phyloP scores from a whole-genome alignment of 2,888 invertebrate genomes.

The Macrosoma leucophasiata region DNA sequence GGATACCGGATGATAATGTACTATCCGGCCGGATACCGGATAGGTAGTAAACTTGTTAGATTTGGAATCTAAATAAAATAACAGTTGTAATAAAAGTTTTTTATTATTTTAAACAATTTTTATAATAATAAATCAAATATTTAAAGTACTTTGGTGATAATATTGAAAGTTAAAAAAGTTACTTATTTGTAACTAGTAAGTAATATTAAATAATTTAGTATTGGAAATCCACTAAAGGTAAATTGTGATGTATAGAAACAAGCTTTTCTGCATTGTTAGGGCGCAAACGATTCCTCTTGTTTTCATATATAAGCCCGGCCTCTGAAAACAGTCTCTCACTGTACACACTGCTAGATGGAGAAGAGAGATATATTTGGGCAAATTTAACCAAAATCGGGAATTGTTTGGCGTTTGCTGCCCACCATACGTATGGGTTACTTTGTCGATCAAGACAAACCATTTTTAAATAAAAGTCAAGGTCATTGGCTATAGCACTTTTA shows the following conservation, averaged over 20 bases:
- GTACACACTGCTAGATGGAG: conserved; percentile 19
- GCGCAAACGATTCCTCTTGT: conserved; percentile 19
- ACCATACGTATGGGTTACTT: conserved; percentile 3
- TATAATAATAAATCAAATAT: too few relatives aligned
- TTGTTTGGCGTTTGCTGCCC: conserved; percentile 5
- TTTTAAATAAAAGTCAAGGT: conserved; percentile 25
- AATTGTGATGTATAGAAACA: conserved; percentile 13
- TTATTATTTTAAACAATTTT: too few relatives aligned
- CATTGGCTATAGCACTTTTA: conserved; percentile 15
- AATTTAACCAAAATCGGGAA: conserved; percentile 12
- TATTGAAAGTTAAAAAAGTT: too few relatives aligned
- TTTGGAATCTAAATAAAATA: too few relatives aligned
- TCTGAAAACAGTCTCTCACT: conserved; percentile 24
- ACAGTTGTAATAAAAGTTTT: too few relatives aligned
- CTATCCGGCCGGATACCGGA: too few relatives aligned
- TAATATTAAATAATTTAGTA: background rate
- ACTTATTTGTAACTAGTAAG: too few relatives aligned
- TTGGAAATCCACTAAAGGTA: background rate
- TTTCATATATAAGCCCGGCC: conserved; percentile 19
- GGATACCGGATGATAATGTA: too few relatives aligned
- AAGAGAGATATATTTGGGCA: conserved; percentile 15
- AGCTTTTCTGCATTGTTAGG: conserved; percentile 18
- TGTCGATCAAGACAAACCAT: conserved; percentile 20
- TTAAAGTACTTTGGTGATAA: too few relatives aligned
- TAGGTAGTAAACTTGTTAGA: too few relatives aligned